phyloP scores from a whole-genome alignment of 1,140 invertebrate species.

The Pomacea maculata region DNA sequence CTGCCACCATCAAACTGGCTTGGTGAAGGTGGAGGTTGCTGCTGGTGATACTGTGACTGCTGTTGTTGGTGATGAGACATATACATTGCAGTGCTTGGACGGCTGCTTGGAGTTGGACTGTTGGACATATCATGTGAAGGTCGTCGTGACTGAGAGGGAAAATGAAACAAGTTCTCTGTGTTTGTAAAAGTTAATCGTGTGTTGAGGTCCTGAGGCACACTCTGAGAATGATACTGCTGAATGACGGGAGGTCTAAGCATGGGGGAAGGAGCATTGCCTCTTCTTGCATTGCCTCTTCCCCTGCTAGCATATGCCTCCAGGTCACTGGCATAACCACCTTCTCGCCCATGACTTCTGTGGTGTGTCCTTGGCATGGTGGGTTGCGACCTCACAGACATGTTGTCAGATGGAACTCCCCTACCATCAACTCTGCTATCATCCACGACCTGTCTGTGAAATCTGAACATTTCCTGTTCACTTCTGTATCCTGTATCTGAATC shows the following conservation, averaged over 20 bases:
- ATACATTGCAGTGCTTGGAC: not conserved
- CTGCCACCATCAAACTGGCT: constrained; percentile 45
- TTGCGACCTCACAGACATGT: constrained; percentile 27
- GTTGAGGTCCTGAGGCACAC: constrained; percentile 38
- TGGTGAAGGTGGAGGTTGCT: constrained; percentile 37
- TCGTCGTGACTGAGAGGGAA: too few relatives aligned
- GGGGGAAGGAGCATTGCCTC: constrained; percentile 26
- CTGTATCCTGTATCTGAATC: constrained; percentile 63
- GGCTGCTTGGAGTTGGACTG: constrained; percentile 1
- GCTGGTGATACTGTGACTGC: not conserved
- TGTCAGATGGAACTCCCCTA: constrained; percentile 20
- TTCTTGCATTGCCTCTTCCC: constrained; percentile 15
- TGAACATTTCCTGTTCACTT: constrained; percentile 52
- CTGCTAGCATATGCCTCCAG: constrained; percentile 48
- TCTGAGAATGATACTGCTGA: constrained; percentile 35
- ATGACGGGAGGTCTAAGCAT: constrained; percentile 12
- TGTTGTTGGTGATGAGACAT: constrained; percentile 4
- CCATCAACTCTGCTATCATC: constrained; percentile 11
- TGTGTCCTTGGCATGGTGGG: constrained; percentile 19
- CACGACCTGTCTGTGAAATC: constrained; percentile 36
- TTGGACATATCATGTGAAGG: too few relatives aligned
- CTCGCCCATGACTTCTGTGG: constrained; percentile 18
- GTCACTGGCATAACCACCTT: constrained; percentile 58
- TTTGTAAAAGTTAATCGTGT: not conserved
- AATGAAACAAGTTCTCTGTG: too few relatives aligned